These are phyloP conservation scores for Phoxinus dragarum DNA, from an alignment of 2,797 vertebrate genomes.

Conservation along the genomic window DNA sequence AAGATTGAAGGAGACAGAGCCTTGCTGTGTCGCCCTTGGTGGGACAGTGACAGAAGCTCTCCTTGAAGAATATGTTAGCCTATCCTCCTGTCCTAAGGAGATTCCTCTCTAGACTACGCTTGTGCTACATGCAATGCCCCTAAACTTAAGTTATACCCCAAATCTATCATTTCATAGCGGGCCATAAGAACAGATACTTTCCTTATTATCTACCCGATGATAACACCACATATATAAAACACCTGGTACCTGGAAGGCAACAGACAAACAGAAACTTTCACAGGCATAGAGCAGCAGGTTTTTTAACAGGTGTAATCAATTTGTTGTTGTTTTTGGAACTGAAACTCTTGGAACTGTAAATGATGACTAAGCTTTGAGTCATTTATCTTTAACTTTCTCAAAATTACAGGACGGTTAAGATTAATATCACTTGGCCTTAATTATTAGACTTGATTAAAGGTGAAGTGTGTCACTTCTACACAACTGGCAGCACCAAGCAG, in stretches of 20 bases:
- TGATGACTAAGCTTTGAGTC: conserved; percentile 9
- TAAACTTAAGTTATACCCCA: conserved; percentile 33
- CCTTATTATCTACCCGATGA: conserved; percentile 3
- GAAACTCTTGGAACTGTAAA: conserved; percentile 5
- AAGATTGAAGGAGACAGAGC: conserved; percentile 62
- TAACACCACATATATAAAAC: conserved; percentile 33
- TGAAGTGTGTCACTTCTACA: background rate
- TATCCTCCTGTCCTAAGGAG: conserved; percentile 59
- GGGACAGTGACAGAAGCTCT: conserved; percentile 94
- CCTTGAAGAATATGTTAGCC: conserved; percentile 82
- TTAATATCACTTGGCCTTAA: background rate
- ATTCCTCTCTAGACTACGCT: conserved; percentile 42
- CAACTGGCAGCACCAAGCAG: conserved; percentile 8
- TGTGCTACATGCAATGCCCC: conserved; percentile 42
- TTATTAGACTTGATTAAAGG: background rate
- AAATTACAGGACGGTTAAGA: background rate
- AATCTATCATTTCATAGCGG: conserved; percentile 5
- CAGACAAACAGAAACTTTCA: conserved; percentile 38
- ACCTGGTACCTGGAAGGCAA: conserved; percentile 47
- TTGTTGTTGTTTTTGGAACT: conserved; percentile 6
- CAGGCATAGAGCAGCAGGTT: conserved; percentile 25
- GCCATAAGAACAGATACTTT: conserved; percentile 26
- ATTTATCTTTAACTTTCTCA: conserved; percentile 1
- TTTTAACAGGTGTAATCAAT: conserved; percentile 28
- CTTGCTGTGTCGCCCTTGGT: conserved; percentile 79